Base-by-base conservation (phyloP, 2,797 vertebrate species). In the Rhodeus uyekii region DNA sequence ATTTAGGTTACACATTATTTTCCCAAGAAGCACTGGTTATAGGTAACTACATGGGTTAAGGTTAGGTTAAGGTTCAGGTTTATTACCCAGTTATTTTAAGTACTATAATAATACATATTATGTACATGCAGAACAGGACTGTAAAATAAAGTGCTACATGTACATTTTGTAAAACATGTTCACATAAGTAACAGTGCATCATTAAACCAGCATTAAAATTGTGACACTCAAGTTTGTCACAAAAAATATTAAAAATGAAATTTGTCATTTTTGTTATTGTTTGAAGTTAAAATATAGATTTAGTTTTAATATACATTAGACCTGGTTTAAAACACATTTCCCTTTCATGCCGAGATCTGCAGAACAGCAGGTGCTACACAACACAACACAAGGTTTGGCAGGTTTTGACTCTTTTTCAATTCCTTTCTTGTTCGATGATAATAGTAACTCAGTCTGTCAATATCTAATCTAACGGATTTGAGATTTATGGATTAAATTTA, bases 391-490 rank as follows among this genome's bases (percentile, higher is more conserved):
- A 14, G 5, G 36, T 42, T 46, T 46, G 39, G 18, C 68, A 46
- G 27, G 48, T 27, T 46, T 32, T 50, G 10, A 72, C n/a, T n/a
- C n/a, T n/a, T n/a, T n/a, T n/a, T 50, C 18, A 22, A 13, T 8
- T 71, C 42, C 27, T 34, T 44, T 72, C 9, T 72, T 50, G 69
- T 34, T 72, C 50, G 69, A 34, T 46, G 34, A 72, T 72, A 34
- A 34, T 22, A 34, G 27, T 50, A 72, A 4, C 18, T 34, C 32
- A 18, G 48, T 53, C 16, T 74, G 34, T 58, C 39, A 58, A 74
- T 58, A 58, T 74, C 4, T 58, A 39, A 58, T 74, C 50, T 12
- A 58, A 55, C 19, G n/a, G 13, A 55, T 74, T 58, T 58, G 13
- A 29, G 55, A 29, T 29, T 60, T 60, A 5, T 55, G 22, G 38